These are phyloP conservation scores for Craseonycteris thonglongyai DNA, from an alignment of 2,113 vertebrate genomes.

Conservation along the genomic window DNA sequence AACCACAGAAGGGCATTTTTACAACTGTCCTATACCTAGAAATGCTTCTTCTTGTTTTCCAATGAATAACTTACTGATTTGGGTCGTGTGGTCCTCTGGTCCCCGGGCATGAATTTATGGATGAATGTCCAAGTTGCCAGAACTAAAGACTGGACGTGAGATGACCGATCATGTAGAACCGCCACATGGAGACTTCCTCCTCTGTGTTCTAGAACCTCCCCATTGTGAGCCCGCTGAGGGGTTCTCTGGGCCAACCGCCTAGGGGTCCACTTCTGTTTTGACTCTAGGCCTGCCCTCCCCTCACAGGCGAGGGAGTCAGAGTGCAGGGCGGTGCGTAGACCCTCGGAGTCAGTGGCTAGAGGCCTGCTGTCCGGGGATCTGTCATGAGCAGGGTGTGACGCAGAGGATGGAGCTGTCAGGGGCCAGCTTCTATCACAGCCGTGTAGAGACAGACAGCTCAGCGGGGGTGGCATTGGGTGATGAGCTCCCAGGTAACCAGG, in stretches of 20 bases:
- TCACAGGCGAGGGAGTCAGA: not conserved
- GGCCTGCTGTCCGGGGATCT: too few species aligned
- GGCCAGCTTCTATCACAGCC: not conserved
- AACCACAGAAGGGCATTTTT: not conserved
- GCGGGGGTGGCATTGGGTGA: accelerated
- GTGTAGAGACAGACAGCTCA: not conserved
- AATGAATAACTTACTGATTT: not conserved
- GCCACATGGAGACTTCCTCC: not conserved
- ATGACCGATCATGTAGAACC: not conserved
- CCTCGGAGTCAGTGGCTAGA: not conserved
- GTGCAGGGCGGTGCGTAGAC: not conserved
- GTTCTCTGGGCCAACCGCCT: not conserved
- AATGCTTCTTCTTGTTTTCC: not conserved
- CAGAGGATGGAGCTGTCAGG: not conserved
- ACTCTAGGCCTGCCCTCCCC: not conserved
- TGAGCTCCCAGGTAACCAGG: not conserved
- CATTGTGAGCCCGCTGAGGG: not conserved
- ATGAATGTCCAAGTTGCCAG: not conserved
- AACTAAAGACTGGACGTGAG: not conserved
- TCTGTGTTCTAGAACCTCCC: not conserved
- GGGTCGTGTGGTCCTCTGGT: not conserved
- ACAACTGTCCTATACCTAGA: not conserved
- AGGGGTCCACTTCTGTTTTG: not conserved
- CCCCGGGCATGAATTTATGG: not conserved
- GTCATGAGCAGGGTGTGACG: not conserved